Evolutionary conservation across 2,113 vertebrate genomes (phyloP).

Genomic region (Aspiorhynchus laticeps): DNA sequence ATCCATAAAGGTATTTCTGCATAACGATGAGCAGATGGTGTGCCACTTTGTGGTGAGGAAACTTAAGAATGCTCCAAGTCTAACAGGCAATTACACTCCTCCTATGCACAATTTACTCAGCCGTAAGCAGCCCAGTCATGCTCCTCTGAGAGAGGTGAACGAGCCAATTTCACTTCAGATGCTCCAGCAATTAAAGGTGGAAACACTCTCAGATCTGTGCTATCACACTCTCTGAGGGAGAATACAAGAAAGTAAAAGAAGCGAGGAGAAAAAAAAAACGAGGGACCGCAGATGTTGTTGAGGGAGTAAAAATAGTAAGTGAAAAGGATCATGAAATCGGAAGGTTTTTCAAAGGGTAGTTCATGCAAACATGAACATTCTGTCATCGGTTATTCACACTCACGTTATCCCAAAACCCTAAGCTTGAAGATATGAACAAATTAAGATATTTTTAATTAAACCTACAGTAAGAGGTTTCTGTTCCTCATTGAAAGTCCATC

Average conservation of each 20-base stretch:
- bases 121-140: slow-evolving; percentile 19
- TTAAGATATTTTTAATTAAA: too few relatives aligned
- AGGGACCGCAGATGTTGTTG: too few relatives aligned
- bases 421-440: too few relatives aligned
- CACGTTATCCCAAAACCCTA: background rate
- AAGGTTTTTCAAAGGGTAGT: background rate
- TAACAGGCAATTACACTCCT: slow-evolving; percentile 44
- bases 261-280: background rate
- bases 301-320: too few relatives aligned
- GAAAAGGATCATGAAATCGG: background rate
- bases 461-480: too few relatives aligned
- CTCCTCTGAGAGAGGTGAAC: slow-evolving; percentile 34
- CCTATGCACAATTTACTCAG: slow-evolving; percentile 37
- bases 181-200: slow-evolving; percentile 38
- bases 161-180: slow-evolving; percentile 32
- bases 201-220: slow-evolving; percentile 4
- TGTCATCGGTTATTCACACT: background rate
- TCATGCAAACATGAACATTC: background rate
- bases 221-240: background rate
- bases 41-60: slow-evolving; percentile 18
- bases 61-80: slow-evolving; percentile 36
- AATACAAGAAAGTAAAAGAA: background rate
- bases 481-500: too few relatives aligned
- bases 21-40: slow-evolving; percentile 37
- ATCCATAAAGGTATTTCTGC: slow-evolving; percentile 37